These are phyloP conservation scores for Merodon equestris DNA, from an alignment of 2,888 invertebrate species.

Conservation along the genomic window DNA sequence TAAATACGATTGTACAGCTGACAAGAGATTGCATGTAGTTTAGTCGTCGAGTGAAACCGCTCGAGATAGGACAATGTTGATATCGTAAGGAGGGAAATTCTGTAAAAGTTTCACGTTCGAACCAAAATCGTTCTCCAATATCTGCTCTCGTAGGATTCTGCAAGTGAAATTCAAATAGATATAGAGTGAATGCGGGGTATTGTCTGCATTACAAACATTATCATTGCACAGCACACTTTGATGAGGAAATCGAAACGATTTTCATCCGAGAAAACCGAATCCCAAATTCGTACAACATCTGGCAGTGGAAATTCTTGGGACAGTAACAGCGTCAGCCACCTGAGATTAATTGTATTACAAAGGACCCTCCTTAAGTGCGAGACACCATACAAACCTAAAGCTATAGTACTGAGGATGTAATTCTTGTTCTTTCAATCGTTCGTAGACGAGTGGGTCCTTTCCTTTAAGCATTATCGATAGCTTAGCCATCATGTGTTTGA, in stretches of 20 bases:
- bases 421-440: constrained; percentile 88
- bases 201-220: constrained; percentile 85
- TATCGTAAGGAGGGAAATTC: constrained; percentile 94
- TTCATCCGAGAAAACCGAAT: constrained; percentile 94
- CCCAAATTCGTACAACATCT: constrained; percentile 98
- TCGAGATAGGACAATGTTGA: constrained; percentile 89
- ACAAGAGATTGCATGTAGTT: constrained; percentile 44
- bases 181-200: not conserved
- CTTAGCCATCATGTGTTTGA: constrained; percentile 92
- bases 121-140: constrained; percentile 94
- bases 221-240: constrained; percentile 97
- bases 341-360: constrained; percentile 4
- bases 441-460: constrained; percentile 88
- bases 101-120: constrained; percentile 96
- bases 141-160: constrained; percentile 89
- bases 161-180: constrained; percentile 65
- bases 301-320: constrained; percentile 99
- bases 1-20: constrained; percentile 65
- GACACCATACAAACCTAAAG: constrained; percentile 89
- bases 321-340: constrained; percentile 96
- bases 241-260: constrained; percentile 94
- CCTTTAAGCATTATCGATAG: constrained; percentile 87
- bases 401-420: constrained; percentile 97
- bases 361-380: not conserved
- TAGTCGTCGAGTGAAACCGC: constrained; percentile 80